These are phyloP conservation scores for Blera fallax DNA, from an alignment of 2,888 invertebrate genomes.

Conservation along the genomic window DNA sequence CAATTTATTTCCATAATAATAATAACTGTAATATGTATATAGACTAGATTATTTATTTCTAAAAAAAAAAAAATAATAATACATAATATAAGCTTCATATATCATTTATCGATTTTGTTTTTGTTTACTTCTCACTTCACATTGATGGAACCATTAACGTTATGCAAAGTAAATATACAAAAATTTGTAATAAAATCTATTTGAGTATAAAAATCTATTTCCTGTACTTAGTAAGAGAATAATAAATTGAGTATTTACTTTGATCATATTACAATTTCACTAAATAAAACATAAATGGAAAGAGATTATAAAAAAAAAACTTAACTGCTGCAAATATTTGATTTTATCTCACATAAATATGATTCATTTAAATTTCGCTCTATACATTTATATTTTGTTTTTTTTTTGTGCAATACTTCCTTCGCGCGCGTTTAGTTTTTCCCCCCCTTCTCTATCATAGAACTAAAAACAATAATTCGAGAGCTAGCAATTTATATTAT, in stretches of 20 bases:
- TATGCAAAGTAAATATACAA: constrained; percentile 63
- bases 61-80: constrained; percentile 38
- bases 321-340: constrained; percentile 64
- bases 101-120: constrained; percentile 33
- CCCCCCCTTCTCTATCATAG: constrained; percentile 16
- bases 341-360: constrained; percentile 55
- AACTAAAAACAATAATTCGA: constrained; percentile 51
- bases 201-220: constrained; percentile 68
- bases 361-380: constrained; percentile 29
- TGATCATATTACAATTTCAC: constrained; percentile 57
- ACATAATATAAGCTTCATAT: constrained; percentile 59
- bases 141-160: constrained; percentile 59
- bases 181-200: constrained; percentile 64
- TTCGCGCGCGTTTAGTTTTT: constrained; percentile 47
- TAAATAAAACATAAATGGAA: constrained; percentile 53
- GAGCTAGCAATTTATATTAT: constrained; percentile 31
- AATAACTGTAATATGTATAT: constrained; percentile 57
- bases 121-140: constrained; percentile 50
- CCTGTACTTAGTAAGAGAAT: constrained; percentile 67
- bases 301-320: constrained; percentile 1
- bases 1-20: constrained; percentile 25
- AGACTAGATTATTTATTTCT: constrained; percentile 71
- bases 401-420: constrained; percentile 38
- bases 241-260: constrained; percentile 49
- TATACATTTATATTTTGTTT: not conserved